Conservation (phyloP, 2,113 vertebrate genomes). For the Otocyon megalotis region DNA sequence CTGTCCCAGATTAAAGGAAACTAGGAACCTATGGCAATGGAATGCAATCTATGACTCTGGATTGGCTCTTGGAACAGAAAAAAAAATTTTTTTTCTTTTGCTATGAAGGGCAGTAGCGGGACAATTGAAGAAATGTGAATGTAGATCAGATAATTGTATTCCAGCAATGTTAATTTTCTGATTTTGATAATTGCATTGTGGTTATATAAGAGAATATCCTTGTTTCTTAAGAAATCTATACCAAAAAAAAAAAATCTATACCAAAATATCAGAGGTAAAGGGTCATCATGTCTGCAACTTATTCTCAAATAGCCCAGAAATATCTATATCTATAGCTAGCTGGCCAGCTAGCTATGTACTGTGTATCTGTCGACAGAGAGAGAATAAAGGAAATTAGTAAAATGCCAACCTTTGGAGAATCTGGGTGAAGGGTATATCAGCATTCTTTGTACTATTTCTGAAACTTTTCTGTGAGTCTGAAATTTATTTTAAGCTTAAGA, state of each 20-base stretch:
- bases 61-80: slow-evolving; percentile 44
- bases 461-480: slow-evolving; percentile 26
- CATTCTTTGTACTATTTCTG: slow-evolving; percentile 53
- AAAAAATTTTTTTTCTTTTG: not conserved
- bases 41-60: slow-evolving; percentile 21
- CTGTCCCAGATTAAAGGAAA: slow-evolving; percentile 41
- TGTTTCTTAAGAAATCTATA: slow-evolving; percentile 51
- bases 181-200: slow-evolving; percentile 27
- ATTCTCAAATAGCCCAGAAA: slow-evolving; percentile 48
- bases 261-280: slow-evolving; percentile 56
- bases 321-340: not conserved
- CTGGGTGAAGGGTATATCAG: not conserved
- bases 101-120: slow-evolving; percentile 10
- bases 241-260: slow-evolving; percentile 36
- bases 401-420: slow-evolving; percentile 46
- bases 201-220: slow-evolving; percentile 51
- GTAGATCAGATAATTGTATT: slow-evolving; percentile 35
- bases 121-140: slow-evolving; percentile 44
- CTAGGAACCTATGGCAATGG: not conserved
- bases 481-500: not conserved
- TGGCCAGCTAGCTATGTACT: not conserved
- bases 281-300: slow-evolving; percentile 29
- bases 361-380: not conserved
- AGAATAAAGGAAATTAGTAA: slow-evolving; percentile 43
- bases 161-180: slow-evolving; percentile 70